A percentile compares a stretch with the other conserved stretches of the same genome.
Evolutionary conservation across 53 echinoderm and acorn worm species (phyloP).

Genomic region (Apostichopus leukothele): DNA sequence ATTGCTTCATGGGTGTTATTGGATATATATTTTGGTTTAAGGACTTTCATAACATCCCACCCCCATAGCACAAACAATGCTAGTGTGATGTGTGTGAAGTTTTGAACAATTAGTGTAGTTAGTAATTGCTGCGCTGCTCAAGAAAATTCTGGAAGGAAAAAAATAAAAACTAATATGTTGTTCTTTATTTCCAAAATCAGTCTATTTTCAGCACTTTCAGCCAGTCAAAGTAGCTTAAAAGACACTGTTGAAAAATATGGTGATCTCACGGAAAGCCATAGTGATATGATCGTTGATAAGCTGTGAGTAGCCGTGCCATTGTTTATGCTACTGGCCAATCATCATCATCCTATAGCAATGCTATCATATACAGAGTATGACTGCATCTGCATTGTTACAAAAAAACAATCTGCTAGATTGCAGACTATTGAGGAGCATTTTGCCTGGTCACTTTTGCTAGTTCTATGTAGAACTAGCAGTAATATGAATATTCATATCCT

Average conservation of each 20-base stretch:
- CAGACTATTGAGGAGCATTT: background rate
- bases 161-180: background rate
- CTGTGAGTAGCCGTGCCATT: conserved; percentile 83
- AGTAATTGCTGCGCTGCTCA: no score
- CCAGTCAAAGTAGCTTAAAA: conserved; percentile 89
- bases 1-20: no score
- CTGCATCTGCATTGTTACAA: conserved; percentile 28
- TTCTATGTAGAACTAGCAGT: background rate
- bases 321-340: conserved; percentile 13
- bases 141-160: background rate
- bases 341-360: background rate
- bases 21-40: no score
- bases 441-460: background rate
- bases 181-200: conserved; percentile 57
- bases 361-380: background rate
- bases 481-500: no score
- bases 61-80: no score
- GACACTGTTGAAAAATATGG: conserved; percentile 98
- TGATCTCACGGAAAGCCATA: conserved; percentile 92
- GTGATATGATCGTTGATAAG: conserved; percentile 91
- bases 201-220: conserved; percentile 92
- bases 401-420: background rate
- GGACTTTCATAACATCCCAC: no score
- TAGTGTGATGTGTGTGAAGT: no score
- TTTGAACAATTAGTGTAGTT: no score